These are phyloP conservation scores for Hiodon tergisus DNA, from an alignment of 2,113 vertebrate genomes.

Conservation along the genomic window DNA sequence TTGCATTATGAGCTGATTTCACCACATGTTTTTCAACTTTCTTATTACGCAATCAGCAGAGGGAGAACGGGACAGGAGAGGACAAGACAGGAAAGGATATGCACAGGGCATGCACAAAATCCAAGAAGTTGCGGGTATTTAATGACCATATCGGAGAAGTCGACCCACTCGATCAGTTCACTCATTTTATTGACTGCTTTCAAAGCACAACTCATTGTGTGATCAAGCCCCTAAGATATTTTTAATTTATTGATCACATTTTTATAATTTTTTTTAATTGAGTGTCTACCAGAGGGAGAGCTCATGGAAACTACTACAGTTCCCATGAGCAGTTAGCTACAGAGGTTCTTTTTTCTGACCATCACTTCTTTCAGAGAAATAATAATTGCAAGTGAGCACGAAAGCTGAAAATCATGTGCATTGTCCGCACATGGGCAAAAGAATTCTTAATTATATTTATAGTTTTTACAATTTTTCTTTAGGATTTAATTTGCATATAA, in stretches of 20 bases:
- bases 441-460: too few species aligned
- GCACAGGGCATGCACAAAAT: background rate
- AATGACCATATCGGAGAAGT: background rate
- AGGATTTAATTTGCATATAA: constrained; percentile 54
- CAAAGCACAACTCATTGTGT: constrained; percentile 10
- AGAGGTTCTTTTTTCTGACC: background rate
- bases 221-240: background rate
- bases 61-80: background rate
- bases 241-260: background rate
- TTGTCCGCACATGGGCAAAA: background rate
- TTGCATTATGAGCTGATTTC: background rate
- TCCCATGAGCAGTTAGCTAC: background rate
- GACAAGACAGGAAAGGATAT: background rate
- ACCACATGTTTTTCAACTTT: background rate
- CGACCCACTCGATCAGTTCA: background rate
- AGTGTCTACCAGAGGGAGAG: background rate
- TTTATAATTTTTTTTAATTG: constrained; percentile 6
- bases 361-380: too few species aligned
- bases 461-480: constrained; percentile 29
- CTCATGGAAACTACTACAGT: background rate
- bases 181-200: constrained; percentile 1
- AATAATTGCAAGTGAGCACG: constrained; percentile 11
- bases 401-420: constrained; percentile 5
- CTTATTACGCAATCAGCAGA: background rate
- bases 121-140: background rate